Conservation (phyloP, 2,888 invertebrate species). For the Empis livida region DNA sequence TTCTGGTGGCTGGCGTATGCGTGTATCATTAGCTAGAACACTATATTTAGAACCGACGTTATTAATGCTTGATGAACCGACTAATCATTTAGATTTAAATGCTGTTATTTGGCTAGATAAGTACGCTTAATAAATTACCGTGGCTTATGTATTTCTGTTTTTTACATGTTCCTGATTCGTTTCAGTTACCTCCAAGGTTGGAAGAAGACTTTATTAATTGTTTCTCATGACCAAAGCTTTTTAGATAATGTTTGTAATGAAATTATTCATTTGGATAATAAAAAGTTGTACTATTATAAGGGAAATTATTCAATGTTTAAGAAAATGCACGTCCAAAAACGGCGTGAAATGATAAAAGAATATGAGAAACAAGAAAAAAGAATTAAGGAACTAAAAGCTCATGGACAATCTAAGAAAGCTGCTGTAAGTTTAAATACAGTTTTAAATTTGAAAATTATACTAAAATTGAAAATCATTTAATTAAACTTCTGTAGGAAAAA, state of each 20-base stretch:
- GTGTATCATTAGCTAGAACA: conserved; percentile 92
- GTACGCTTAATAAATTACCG: conserved; percentile 39
- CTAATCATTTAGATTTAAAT: conserved; percentile 97
- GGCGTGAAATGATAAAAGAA: conserved; percentile 89
- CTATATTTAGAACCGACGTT: conserved; percentile 94
- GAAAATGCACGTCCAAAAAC: conserved; percentile 95
- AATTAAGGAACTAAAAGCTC: conserved; percentile 86
- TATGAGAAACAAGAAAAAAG: conserved; percentile 97
- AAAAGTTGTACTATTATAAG: conserved; percentile 91
- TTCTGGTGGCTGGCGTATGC: conserved; percentile 97
- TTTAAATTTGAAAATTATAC: neutral
- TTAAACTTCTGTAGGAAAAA: conserved; percentile 52
- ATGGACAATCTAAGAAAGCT: conserved; percentile 90
- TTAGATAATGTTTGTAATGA: conserved; percentile 99
- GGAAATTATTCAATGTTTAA: conserved; percentile 98
- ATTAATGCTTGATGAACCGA: conserved; percentile 96
- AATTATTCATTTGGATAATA: conserved; percentile 91
- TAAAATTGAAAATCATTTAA: conserved; percentile 4
- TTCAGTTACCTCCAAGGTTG: conserved; percentile 85
- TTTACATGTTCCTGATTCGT: neutral
- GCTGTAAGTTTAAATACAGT: conserved; percentile 39
- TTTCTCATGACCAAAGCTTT: conserved; percentile 99
- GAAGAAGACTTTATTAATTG: conserved; percentile 97
- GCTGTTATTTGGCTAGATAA: conserved; percentile 99
- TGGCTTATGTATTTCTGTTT: too few relatives aligned